A percentile compares a stretch with the other conserved stretches of the same genome.
phyloP scores from a whole-genome alignment of 2,888 invertebrate species.

The Gymnocheta viridis region DNA sequence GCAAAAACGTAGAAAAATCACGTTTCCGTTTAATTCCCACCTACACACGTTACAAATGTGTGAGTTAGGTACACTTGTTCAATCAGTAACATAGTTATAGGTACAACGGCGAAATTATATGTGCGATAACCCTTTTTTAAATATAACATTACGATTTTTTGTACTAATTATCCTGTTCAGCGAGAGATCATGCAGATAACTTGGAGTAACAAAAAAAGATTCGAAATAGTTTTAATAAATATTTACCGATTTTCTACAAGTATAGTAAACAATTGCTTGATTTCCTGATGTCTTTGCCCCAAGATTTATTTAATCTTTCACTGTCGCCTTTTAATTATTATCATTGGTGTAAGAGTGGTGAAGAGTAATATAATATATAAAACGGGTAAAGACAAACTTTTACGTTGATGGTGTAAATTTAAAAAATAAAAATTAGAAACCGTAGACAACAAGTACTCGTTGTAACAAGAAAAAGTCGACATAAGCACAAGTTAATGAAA shows the following conservation, averaged over 20 bases:
- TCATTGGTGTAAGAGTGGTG: background rate
- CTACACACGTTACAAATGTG: background rate
- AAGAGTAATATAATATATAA: constrained; percentile 1
- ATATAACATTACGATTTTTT: too few species aligned
- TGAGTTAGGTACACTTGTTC: background rate
- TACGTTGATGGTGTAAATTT: constrained; percentile 17
- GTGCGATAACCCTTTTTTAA: too few species aligned
- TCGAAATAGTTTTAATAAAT: too few species aligned
- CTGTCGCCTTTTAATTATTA: too few species aligned
- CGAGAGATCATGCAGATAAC: too few species aligned
- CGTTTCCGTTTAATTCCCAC: constrained; percentile 50
- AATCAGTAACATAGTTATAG: background rate
- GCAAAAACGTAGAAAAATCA: constrained; percentile 48
- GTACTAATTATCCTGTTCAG: too few species aligned
- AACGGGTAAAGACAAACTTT: background rate
- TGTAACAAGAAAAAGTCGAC: background rate
- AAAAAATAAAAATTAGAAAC: background rate
- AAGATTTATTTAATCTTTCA: too few species aligned
- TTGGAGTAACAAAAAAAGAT: too few species aligned
- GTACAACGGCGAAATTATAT: background rate
- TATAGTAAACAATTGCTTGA: too few species aligned
- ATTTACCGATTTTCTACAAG: too few species aligned
- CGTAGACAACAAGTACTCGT: constrained; percentile 9
- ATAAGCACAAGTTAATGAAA: constrained; percentile 21
- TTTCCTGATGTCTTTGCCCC: too few species aligned